Conservation (phyloP, 2,113 vertebrate genomes). For the Delphinus delphis region DNA sequence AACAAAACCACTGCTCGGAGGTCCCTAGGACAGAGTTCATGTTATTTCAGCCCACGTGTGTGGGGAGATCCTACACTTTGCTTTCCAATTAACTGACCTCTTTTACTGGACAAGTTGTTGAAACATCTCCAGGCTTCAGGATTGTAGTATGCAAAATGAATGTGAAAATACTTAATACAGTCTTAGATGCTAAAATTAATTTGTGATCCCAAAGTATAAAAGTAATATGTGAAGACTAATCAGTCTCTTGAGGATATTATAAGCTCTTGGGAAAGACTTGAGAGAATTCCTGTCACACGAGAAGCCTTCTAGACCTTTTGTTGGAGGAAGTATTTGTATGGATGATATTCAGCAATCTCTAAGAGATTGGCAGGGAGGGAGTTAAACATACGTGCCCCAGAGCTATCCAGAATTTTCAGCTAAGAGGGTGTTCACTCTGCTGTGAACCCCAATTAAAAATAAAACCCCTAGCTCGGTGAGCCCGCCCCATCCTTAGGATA, state of each 20-base stretch:
- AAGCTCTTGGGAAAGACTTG: background rate
- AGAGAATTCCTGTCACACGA: background rate
- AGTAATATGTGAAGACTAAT: background rate
- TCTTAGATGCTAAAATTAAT: background rate
- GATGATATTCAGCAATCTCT: background rate
- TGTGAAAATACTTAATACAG: background rate
- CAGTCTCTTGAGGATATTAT: background rate
- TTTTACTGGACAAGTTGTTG: background rate
- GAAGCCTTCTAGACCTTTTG: background rate
- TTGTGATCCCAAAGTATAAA: background rate
- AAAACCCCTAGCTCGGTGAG: conserved; percentile 55
- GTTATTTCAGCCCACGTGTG: background rate
- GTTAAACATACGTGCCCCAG: conserved; percentile 50
- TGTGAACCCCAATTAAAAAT: conserved; percentile 79
- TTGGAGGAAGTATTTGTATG: background rate
- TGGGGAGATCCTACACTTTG: background rate
- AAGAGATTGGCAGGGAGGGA: conserved; percentile 54
- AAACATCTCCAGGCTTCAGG: background rate
- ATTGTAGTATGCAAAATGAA: background rate
- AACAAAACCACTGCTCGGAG: background rate
- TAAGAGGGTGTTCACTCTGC: conserved; percentile 65
- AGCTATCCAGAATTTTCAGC: conserved; percentile 61
- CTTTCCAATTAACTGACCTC: background rate
- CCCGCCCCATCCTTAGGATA: conserved; percentile 56
- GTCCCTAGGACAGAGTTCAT: background rate